These are phyloP conservation scores for Muscicapa striata DNA, from an alignment of 2,797 vertebrate genomes.

Conservation along the genomic window DNA sequence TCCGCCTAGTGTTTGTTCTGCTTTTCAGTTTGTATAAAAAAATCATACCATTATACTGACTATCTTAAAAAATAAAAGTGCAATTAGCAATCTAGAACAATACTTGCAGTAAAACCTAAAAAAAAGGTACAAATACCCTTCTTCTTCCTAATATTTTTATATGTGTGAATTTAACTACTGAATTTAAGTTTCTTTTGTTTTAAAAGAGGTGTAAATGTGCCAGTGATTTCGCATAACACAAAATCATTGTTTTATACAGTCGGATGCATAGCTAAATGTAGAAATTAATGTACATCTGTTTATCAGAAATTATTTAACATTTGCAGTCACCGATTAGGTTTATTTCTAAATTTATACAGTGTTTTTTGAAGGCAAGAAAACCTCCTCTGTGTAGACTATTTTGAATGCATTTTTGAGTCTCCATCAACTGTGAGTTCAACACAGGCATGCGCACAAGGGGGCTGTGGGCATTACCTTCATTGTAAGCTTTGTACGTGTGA, in stretches of 20 bases:
- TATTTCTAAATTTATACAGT: neutral
- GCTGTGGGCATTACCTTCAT: neutral
- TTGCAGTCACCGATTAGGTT: neutral
- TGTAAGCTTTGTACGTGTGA: neutral
- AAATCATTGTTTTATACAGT: neutral
- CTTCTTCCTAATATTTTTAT: neutral
- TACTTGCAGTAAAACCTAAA: neutral
- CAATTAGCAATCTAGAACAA: neutral
- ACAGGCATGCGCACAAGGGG: accelerated
- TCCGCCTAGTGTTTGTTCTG: neutral
- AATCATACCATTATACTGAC: neutral
- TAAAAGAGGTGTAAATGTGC: neutral
- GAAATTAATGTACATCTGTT: neutral
- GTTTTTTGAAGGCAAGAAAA: neutral
- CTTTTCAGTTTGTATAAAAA: neutral
- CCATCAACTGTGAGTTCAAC: neutral
- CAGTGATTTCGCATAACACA: neutral
- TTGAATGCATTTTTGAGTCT: neutral
- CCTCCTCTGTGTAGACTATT: accelerated
- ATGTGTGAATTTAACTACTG: neutral
- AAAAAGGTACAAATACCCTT: neutral
- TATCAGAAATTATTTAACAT: neutral
- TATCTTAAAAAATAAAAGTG: neutral
- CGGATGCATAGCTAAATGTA: neutral
- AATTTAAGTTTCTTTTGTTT: neutral